Base-by-base conservation (phyloP, 2,888 invertebrate species). In the Callimorpha dominula region DNA sequence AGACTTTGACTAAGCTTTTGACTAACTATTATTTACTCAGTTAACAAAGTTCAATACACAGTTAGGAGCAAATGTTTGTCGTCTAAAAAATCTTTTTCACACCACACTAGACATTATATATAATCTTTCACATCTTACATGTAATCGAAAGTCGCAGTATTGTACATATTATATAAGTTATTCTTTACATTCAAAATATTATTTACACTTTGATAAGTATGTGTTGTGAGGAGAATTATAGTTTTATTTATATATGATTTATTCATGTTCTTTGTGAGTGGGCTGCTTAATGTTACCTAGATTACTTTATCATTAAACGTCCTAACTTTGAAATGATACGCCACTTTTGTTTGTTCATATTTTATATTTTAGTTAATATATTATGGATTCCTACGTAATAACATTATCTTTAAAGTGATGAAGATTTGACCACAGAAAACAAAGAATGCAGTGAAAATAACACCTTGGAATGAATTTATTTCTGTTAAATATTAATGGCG, bases 161-260 rank as follows among this genome's bases (percentile, higher is more conserved):
- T 31, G 49, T 49, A 65, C 12, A n/a, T 46, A 3, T 46, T 20
- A 31, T 15, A 49, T 9, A 49, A 31, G 15, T 15, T 8, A 31
- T 65, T 31, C 15, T 31, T 65, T 15, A 31, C 14, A 65, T 65
- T 31, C 14, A 65, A 65, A 65, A 31, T 31, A 20, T 49, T 65
- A 65, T 65, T 65, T 49, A 49, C 65, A 65, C 15, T 65, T 49
- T 65, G 65, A 65, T 65, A 49, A 65, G 49, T 31, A 46, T 20
- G 7, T 49, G 14, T 49, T 8, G 49, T 20, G 65, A 49, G n/a
- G 20, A 57, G 11, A 57, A 20, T 20, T 20, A n/a, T 49, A 65
- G 46, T 12, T 20, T 65, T 65, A 65, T 20, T 31, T 49, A 20
- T 57, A 9, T 57, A 20, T 57, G n/a, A 54, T 57, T 8, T 65